Evolutionary conservation across 2,113 vertebrate genomes (phyloP).

Genomic region (Camelus bactrianus): DNA sequence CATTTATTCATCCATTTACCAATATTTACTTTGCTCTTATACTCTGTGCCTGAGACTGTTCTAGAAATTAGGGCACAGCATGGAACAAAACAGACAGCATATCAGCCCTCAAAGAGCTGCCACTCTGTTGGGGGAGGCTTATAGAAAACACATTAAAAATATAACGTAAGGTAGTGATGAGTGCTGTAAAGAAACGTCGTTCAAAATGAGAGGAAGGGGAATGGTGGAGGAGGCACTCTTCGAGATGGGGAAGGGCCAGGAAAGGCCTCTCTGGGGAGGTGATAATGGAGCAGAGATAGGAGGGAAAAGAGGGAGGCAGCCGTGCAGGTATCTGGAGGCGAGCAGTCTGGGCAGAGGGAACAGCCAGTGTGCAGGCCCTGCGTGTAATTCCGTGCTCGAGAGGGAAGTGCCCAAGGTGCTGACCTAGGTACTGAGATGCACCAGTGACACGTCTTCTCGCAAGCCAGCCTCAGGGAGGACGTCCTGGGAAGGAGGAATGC

Average conservation of each 20-base stretch:
- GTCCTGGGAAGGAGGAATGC: fast-evolving
- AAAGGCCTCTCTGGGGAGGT: neutral
- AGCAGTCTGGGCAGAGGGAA: neutral
- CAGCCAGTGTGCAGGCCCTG: neutral
- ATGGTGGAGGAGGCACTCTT: neutral
- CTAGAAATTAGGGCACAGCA: neutral
- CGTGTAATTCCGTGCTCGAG: fast-evolving
- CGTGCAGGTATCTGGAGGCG: neutral
- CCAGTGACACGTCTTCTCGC: neutral
- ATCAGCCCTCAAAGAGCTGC: neutral
- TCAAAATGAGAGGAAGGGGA: neutral
- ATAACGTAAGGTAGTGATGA: neutral
- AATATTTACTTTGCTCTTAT: neutral
- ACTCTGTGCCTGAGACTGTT: neutral
- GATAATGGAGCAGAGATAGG: neutral
- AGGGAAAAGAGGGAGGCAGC: neutral
- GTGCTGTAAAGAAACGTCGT: neutral
- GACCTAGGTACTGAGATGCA: neutral
- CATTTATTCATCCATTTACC: neutral
- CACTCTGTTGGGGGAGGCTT: neutral
- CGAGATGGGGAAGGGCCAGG: neutral
- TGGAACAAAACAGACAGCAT: neutral
- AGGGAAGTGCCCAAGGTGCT: neutral
- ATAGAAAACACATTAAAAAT: neutral
- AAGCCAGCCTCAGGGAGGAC: neutral